These are phyloP conservation scores for Papilio gigon DNA, from an alignment of 2,888 invertebrate species.

Conservation along the genomic window DNA sequence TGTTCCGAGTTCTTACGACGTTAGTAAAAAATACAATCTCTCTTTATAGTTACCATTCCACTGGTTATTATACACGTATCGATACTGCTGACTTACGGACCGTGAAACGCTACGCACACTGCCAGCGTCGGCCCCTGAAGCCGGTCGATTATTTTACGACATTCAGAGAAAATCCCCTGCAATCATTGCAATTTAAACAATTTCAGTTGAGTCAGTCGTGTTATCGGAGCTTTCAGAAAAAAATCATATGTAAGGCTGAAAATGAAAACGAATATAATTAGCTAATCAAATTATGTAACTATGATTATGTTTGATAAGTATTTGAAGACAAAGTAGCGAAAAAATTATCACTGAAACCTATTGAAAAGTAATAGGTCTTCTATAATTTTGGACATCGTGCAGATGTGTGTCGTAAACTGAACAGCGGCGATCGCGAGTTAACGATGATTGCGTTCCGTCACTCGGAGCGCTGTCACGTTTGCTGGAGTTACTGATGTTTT, in stretches of 20 bases:
- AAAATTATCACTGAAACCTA: background rate
- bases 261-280: no score
- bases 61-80: constrained; percentile 81
- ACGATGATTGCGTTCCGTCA: constrained; percentile 63
- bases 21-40: constrained; percentile 82
- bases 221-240: no score
- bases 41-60: constrained; percentile 82
- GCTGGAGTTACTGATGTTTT: constrained; percentile 50
- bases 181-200: background rate
- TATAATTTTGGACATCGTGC: constrained; percentile 36
- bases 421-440: constrained; percentile 54
- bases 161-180: constrained; percentile 46
- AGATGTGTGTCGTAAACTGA: constrained; percentile 48
- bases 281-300: background rate
- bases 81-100: constrained; percentile 77
- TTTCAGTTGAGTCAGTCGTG: background rate
- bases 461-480: constrained; percentile 30
- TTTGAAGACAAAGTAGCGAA: background rate
- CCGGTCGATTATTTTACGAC: constrained; percentile 61
- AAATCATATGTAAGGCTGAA: no score
- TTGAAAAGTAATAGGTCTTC: background rate
- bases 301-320: background rate
- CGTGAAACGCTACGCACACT: constrained; percentile 75
- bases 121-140: constrained; percentile 56
- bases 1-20: constrained; percentile 82